Percentiles rank a stretch among this genome's conserved stretches.
Conservation (phyloP, 2,888 invertebrate genomes). For the Caenorhabditis sp. region DNA sequence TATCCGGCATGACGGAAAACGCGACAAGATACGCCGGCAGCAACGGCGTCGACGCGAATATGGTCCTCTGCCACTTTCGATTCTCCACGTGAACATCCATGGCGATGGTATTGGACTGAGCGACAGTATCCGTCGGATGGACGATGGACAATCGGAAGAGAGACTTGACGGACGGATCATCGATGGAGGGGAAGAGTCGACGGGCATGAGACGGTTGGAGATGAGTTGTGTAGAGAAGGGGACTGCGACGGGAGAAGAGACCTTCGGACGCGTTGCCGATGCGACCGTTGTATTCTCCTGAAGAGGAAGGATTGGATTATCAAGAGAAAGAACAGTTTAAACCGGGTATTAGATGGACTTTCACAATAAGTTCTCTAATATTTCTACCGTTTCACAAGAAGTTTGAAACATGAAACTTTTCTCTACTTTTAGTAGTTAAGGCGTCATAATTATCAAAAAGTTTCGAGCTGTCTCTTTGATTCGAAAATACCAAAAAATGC, state of each 20-base stretch:
- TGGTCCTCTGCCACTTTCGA: slow-evolving; percentile 68
- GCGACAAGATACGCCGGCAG: slow-evolving; percentile 73
- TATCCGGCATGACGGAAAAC: slow-evolving; percentile 71
- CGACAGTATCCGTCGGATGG: slow-evolving; percentile 70
- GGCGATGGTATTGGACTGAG: slow-evolving; percentile 71
- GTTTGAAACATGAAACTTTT: too few relatives aligned
- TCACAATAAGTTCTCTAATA: too few relatives aligned
- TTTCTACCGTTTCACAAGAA: too few relatives aligned
- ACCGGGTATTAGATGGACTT: too few relatives aligned
- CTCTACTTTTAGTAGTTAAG: too few relatives aligned
- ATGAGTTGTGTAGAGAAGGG: slow-evolving; percentile 67
- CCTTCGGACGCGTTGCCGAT: slow-evolving; percentile 64
- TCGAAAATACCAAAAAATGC: too few relatives aligned
- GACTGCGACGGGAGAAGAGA: slow-evolving; percentile 47
- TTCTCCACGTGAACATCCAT: slow-evolving; percentile 71
- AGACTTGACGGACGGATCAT: slow-evolving; percentile 70
- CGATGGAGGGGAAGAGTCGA: slow-evolving; percentile 71
- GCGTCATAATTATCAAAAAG: too few relatives aligned
- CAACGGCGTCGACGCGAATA: slow-evolving; percentile 70
- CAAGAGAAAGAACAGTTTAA: too few relatives aligned
- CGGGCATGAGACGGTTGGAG: slow-evolving; percentile 72
- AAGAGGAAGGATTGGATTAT: not conserved
- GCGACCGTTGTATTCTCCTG: slow-evolving; percentile 66
- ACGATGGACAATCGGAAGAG: slow-evolving; percentile 67
- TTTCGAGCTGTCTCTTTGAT: too few relatives aligned